Percentiles rank a stretch among this genome's conserved stretches.
Conservation (phyloP, 2,797 vertebrate species). For the Paratrypauchen microcephalus region DNA sequence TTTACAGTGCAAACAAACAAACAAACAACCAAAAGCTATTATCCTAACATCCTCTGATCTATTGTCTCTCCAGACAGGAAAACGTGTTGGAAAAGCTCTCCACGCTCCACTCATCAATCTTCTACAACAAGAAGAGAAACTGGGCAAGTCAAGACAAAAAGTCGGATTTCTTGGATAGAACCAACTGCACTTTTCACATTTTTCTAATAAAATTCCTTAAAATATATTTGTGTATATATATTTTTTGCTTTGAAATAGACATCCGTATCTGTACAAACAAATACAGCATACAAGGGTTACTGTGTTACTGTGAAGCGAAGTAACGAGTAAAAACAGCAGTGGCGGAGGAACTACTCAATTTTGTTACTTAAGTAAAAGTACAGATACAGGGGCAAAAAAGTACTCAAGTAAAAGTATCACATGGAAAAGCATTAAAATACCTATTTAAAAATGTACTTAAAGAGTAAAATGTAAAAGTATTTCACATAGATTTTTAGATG, state of each 20-base stretch:
- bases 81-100: conserved; percentile 88
- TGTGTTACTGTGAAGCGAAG: too few species aligned
- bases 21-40: neutral
- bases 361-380: too few species aligned
- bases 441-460: too few species aligned
- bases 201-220: conserved; percentile 62
- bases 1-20: neutral
- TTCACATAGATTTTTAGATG: too few species aligned
- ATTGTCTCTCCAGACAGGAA: conserved; percentile 80
- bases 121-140: conserved; percentile 87
- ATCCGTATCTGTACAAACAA: neutral
- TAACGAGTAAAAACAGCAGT: too few species aligned
- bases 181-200: conserved; percentile 15
- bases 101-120: conserved; percentile 86
- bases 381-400: too few species aligned
- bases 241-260: neutral
- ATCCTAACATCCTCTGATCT: neutral
- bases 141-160: conserved; percentile 82
- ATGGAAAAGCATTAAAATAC: too few species aligned
- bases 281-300: neutral
- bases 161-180: conserved; percentile 77
- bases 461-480: too few species aligned
- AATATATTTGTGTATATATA: conserved; percentile 2
- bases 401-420: too few species aligned
- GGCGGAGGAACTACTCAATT: too few species aligned